Evolutionary conservation across 2,113 vertebrate genomes (phyloP).

Genomic region (Zosterops lateralis): DNA sequence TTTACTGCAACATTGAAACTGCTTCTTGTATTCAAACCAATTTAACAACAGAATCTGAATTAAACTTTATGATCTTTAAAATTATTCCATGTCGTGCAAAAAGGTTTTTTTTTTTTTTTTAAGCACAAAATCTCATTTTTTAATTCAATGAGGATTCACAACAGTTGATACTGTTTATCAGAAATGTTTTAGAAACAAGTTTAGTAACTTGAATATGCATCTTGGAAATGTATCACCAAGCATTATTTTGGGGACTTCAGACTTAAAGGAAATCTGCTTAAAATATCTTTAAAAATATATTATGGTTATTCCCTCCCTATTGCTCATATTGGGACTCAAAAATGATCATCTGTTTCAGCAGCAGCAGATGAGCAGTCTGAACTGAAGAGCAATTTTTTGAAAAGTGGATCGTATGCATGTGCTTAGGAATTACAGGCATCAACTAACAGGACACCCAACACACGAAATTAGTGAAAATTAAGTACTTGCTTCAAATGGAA

Average conservation of each 20-base stretch:
- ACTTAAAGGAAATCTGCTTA: background rate
- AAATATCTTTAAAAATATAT: background rate
- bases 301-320: background rate
- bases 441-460: background rate
- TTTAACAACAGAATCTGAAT: background rate
- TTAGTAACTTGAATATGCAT: background rate
- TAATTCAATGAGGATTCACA: background rate
- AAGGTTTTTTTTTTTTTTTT: background rate
- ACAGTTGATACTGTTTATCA: background rate
- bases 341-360: background rate
- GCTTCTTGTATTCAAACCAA: background rate
- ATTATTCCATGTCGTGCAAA: background rate
- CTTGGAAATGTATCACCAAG: background rate
- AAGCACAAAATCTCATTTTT: background rate
- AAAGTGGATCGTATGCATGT: background rate
- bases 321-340: background rate
- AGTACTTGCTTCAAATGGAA: background rate
- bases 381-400: background rate
- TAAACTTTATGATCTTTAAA: background rate
- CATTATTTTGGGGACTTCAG: background rate
- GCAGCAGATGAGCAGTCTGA: background rate
- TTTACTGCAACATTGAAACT: conserved; percentile 13
- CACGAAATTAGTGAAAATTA: background rate
- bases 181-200: conserved; percentile 43
- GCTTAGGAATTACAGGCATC: background rate